Base-by-base conservation (phyloP, 2,888 invertebrate genomes). In the Agrenia bidenticulata region DNA sequence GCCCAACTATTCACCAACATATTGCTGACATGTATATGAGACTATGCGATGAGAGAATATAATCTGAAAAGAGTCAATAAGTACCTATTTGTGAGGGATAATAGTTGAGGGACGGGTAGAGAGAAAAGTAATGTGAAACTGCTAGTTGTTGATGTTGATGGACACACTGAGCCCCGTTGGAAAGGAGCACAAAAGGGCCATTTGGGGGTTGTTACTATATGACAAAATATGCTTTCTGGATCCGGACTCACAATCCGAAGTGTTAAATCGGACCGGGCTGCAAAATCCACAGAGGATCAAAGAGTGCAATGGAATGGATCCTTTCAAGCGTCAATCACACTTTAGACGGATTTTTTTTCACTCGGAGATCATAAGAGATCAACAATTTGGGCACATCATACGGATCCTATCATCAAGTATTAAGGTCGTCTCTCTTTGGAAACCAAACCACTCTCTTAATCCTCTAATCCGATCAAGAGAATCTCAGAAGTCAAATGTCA, bases 141-240 rank as follows among this genome's bases (percentile, higher is more conserved):
- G 45, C 45, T 17, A 5, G 4, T 17, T 45, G 45, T 45, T 45
- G 45, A 45, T 45, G 15, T 45, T 45, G 45, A 45, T 45, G 45
- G 45, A 45, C 45, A 45, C n/a, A 11, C 4, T 5, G n/a, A 45
- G 5, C 9, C 9, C 4, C 5, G 54, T 53, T 62, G 39, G 54
- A 63, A 45, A 39, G 51, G 63, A 50, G 26, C 21, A 57, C 39
- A 57, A 63, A 63, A 49, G 56, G 51, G 24, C 50, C 39, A 50
- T 63, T 57, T 17, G 19, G 50, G 63, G 41, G 49, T 45, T 49
- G 63, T 63, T 63, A 17, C 57, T 50, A 51, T 50, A 54, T 63
- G 63, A 63, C 63, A 63, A 63, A 57, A 63, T 45, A 63, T 50
- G 57, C 56, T 32, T 57, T 63, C 45, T 5, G 45, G 45, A 32